These are phyloP conservation scores for Prionailurus viverrinus DNA, from an alignment of 2,113 vertebrate species.

Conservation along the genomic window DNA sequence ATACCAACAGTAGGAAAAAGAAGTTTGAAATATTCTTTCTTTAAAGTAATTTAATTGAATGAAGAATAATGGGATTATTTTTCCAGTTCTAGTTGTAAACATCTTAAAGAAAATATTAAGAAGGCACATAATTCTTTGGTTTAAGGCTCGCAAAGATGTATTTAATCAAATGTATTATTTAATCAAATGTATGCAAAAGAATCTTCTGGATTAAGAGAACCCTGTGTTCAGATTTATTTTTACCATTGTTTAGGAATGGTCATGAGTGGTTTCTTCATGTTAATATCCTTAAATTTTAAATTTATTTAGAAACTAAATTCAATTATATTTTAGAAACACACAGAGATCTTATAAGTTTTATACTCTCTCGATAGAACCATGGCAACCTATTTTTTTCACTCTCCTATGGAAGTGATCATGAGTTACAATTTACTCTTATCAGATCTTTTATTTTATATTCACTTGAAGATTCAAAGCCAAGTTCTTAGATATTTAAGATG, in stretches of 20 bases:
- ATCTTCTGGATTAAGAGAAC: conserved; percentile 16
- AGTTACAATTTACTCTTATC: conserved; percentile 20
- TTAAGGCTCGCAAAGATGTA: background rate
- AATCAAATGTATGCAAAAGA: conserved; percentile 7
- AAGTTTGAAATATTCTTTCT: background rate
- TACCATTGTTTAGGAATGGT: conserved; percentile 11
- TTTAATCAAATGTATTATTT: conserved; percentile 41
- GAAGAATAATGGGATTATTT: background rate
- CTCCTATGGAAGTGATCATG: conserved; percentile 13
- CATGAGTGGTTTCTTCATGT: background rate
- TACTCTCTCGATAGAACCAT: background rate
- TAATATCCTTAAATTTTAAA: conserved; percentile 21
- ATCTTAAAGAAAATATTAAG: background rate
- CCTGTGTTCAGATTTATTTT: conserved; percentile 29
- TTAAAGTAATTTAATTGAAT: background rate
- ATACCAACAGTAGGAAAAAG: background rate
- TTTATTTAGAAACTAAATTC: conserved; percentile 38
- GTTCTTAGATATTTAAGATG: conserved; percentile 48
- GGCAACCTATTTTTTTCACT: conserved; percentile 23
- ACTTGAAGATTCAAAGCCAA: conserved; percentile 58
- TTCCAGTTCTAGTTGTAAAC: background rate
- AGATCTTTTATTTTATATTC: conserved; percentile 39
- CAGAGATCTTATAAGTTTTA: background rate
- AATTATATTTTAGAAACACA: conserved; percentile 40
- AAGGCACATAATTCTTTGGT: background rate